A percentile compares a stretch with the other conserved stretches of the same genome.
Conservation (phyloP, 2,797 vertebrate species). For the Tympanoctomys barrerae region DNA sequence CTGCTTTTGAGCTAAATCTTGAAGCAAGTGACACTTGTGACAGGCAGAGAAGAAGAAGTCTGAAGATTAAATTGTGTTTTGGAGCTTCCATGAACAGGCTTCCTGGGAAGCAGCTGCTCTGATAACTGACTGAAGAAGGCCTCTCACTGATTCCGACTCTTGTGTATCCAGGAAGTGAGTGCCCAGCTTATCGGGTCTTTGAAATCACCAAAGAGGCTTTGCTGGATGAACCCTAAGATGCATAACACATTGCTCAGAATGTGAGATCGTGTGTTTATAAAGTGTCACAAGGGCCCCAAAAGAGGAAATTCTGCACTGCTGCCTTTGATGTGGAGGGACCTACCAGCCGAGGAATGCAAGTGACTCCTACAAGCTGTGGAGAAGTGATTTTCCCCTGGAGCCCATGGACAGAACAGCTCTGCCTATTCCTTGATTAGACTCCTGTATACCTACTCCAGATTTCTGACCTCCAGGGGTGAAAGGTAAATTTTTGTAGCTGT, state of each 20-base stretch:
- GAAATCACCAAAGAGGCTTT: constrained; percentile 12
- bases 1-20: constrained; percentile 15
- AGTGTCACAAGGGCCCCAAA: neutral
- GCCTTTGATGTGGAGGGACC: neutral
- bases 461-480: neutral
- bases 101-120: neutral
- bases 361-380: neutral
- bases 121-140: neutral
- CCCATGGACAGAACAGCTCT: neutral
- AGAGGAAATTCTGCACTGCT: neutral
- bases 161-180: neutral
- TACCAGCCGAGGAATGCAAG: neutral
- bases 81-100: neutral
- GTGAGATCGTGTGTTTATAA: constrained; percentile 32
- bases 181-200: constrained; percentile 44
- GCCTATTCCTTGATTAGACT: neutral
- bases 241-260: neutral
- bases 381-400: neutral
- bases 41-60: neutral
- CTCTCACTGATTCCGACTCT: neutral
- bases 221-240: constrained; percentile 15
- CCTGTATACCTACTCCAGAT: neutral
- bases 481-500: neutral
- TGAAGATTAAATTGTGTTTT: neutral
- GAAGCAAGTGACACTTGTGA: neutral